Evolutionary conservation across 1,140 invertebrate genomes (phyloP).

Genomic region (Temnothorax curvispinosus): DNA sequence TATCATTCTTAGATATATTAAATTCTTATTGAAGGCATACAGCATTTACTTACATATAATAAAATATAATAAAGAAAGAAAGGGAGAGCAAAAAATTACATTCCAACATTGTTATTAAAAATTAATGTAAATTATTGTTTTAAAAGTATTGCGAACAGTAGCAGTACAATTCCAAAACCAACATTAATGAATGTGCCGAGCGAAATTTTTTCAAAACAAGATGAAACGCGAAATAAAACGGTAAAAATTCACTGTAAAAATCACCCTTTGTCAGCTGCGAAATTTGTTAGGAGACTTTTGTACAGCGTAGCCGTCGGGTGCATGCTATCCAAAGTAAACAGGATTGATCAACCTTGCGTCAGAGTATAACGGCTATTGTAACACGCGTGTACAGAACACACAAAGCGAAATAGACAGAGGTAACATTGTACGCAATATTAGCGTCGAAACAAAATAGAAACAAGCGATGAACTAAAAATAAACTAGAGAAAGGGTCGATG

Average conservation of each 20-base stretch:
- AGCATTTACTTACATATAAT: not conserved
- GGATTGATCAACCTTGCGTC: slow-evolving; percentile 39
- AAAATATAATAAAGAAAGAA: not conserved
- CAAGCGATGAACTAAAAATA: slow-evolving; percentile 11
- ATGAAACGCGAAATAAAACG: not conserved
- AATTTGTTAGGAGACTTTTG: slow-evolving; percentile 30
- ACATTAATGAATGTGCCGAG: not conserved
- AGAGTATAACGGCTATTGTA: slow-evolving; percentile 55
- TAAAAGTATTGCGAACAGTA: not conserved
- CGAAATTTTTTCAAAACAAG: not conserved
- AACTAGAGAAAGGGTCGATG: not conserved
- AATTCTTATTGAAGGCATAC: not conserved
- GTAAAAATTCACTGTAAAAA: not conserved
- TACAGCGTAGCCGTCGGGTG: not conserved
- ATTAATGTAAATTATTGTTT: not conserved
- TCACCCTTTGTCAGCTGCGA: slow-evolving; percentile 10
- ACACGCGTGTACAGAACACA: slow-evolving; percentile 50
- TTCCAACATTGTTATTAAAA: not conserved
- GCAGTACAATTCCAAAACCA: not conserved
- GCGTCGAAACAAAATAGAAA: slow-evolving; percentile 13
- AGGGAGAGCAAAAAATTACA: not conserved
- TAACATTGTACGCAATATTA: slow-evolving; percentile 51
- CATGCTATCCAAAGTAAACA: slow-evolving; percentile 54
- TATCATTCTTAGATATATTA: not conserved
- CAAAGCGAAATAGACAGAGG: slow-evolving; percentile 23